Base-by-base conservation (phyloP, 2,888 invertebrate species). In the Allolobophora icterica region DNA sequence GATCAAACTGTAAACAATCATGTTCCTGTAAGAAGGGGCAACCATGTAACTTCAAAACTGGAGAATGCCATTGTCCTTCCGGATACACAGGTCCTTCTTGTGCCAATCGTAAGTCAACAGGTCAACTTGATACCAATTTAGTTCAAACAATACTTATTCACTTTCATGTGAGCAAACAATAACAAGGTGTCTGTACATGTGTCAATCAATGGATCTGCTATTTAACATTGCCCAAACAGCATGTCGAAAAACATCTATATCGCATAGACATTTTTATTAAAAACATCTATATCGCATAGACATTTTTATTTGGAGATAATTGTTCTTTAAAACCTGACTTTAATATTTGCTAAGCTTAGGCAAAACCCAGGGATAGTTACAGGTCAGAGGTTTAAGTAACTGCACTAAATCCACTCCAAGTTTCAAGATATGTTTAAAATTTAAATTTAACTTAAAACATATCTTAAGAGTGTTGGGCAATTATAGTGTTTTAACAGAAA, bases 61-160 rank as follows among this genome's bases (percentile, higher is more conserved):
- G 95, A 8, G 92, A 93, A 42, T 95, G 95, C 92, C 92, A 94
- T 89, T 96, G 96, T 93, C 94, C 94, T 89, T 94, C 95, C 0
- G 95, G 95, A 17, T 94, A 94, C 91, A 94, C 94, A 90, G 96
- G 96, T 38, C 93, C 93, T 90, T 93, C 92, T 40, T 96, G 96
- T 92, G 93, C 95, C 90, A 94, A 95, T 92, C 94, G 96, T 95
- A 93, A 94, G 94, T 71, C 71, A n/a, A n/a, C 71, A 30, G n/a
- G 11, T 71, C 71, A 71, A 71, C 71, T n/a, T 71, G 15, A 45
- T 71, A 71, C 71, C 3, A 71, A 71, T n/a, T 52, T 71, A 71
- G 30, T 71, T n/a, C 6, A 71, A 71, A 8, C 30, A 71, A 71
- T 17, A 13, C n/a, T n/a, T 71, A 45, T 71, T 71, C 30, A 71